A percentile compares a stretch with the other conserved stretches of the same genome.
phyloP scores from a whole-genome alignment of 2,797 vertebrate genomes.

The Sarcoramphus papa region DNA sequence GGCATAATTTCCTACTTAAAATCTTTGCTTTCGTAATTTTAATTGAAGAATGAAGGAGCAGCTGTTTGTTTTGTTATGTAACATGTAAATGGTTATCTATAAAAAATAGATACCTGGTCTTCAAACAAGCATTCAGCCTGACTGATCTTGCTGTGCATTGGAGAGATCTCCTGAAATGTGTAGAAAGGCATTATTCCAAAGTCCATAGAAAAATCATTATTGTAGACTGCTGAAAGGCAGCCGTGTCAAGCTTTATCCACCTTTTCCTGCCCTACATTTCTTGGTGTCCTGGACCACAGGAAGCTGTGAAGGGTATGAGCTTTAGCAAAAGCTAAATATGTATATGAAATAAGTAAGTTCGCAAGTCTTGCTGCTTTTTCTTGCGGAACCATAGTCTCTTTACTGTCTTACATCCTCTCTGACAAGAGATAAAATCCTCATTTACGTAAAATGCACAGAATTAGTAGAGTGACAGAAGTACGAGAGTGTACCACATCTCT shows the following conservation, averaged over 20 bases:
- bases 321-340: not conserved
- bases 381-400: not conserved
- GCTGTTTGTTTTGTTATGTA: not conserved
- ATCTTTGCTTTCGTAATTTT: not conserved
- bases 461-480: not conserved
- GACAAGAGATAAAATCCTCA: not conserved
- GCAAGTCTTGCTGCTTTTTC: not conserved
- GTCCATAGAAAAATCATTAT: not conserved
- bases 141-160: not conserved
- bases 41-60: not conserved
- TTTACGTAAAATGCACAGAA: not conserved
- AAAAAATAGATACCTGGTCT: not conserved
- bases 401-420: not conserved
- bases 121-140: not conserved
- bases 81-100: constrained; percentile 2
- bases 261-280: not conserved
- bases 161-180: not conserved
- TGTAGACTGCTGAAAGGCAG: not conserved
- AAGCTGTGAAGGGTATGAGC: not conserved
- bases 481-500: not conserved
- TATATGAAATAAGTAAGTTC: not conserved
- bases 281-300: not conserved
- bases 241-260: not conserved
- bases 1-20: not conserved
- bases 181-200: not conserved